Conservation (phyloP, 1,140 invertebrate genomes). For the Zaprionus lachaisei region DNA sequence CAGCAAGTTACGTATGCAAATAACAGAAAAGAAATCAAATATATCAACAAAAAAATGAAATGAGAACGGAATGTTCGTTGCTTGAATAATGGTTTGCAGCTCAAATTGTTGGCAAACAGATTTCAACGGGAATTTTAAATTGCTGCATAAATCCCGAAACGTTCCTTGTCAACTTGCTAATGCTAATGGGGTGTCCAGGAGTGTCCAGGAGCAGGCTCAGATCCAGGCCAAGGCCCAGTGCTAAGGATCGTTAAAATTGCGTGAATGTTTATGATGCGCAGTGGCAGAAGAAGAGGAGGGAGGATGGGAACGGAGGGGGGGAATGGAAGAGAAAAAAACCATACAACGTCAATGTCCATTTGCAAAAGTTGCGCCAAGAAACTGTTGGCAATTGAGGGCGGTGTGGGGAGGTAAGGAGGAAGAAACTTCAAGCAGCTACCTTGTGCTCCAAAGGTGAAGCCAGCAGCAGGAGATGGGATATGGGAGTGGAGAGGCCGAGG, state of each 20-base stretch:
- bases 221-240: conserved; percentile 25
- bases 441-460: conserved; percentile 51
- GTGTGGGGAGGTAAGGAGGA: background rate
- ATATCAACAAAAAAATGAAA: background rate
- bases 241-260: conserved; percentile 49
- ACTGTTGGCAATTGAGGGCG: conserved; percentile 30
- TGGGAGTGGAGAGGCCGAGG: too few species aligned
- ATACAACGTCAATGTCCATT: conserved; percentile 78
- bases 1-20: background rate
- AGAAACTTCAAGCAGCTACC: conserved; percentile 71
- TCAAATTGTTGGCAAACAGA: conserved; percentile 17
- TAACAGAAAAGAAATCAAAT: background rate
- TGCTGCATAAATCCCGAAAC: conserved; percentile 16
- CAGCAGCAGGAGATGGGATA: background rate
- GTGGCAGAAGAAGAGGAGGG: conserved; percentile 21
- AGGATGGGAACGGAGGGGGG: background rate
- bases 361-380: conserved; percentile 75
- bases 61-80: background rate
- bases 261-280: conserved; percentile 65
- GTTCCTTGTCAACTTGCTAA: conserved; percentile 46
- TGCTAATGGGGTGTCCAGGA: conserved; percentile 67
- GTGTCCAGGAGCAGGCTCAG: conserved; percentile 12
- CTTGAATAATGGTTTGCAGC: background rate
- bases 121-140: conserved; percentile 26
- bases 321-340: conserved; percentile 37